phyloP scores from a whole-genome alignment of 2,888 invertebrate genomes.

The Drosophila subquinaria region DNA sequence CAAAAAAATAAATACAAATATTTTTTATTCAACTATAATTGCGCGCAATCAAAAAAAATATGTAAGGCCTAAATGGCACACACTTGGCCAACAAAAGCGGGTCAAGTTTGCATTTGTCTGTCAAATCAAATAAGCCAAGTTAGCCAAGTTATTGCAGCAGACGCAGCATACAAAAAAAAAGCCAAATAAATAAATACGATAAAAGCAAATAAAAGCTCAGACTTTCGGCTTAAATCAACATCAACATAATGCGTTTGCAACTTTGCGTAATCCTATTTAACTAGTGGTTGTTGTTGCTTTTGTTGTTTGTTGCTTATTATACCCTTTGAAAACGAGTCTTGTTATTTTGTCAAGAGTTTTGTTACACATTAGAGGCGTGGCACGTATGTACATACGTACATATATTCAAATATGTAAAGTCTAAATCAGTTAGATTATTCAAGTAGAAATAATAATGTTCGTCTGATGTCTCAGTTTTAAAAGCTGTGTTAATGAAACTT shows the following conservation, averaged over 20 bases:
- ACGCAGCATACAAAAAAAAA: conserved; percentile 1
- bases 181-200: conserved; percentile 49
- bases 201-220: conserved; percentile 51
- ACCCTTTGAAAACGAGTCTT: not conserved
- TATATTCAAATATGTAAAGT: not conserved
- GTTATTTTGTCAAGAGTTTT: not conserved
- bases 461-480: no score
- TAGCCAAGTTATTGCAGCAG: conserved; percentile 46
- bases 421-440: not conserved
- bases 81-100: conserved; percentile 45
- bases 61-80: conserved; percentile 21
- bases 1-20: not conserved
- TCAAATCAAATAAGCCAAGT: conserved; percentile 50
- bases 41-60: not conserved
- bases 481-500: no score
- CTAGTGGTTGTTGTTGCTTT: conserved; percentile 30
- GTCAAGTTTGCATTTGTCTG: conserved; percentile 69
- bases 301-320: conserved; percentile 21
- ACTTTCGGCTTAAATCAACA: conserved; percentile 61
- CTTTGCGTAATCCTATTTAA: conserved; percentile 73
- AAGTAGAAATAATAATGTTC: no score
- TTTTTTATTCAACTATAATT: not conserved
- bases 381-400: not conserved
- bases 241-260: conserved; percentile 67
- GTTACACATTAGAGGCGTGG: not conserved